Base-by-base conservation (phyloP, 2,113 vertebrate genomes). In the Solea senegalensis region DNA sequence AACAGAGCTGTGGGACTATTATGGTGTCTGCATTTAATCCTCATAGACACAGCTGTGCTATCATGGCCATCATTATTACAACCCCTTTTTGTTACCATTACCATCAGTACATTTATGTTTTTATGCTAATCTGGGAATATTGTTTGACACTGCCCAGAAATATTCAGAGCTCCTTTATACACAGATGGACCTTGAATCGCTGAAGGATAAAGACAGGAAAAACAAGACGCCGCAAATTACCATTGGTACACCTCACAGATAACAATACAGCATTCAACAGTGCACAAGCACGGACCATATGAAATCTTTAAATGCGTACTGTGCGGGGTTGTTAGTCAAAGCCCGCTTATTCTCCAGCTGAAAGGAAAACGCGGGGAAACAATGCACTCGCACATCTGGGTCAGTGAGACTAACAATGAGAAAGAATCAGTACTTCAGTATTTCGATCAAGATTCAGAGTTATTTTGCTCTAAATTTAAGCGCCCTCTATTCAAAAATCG, bases 331-430 rank as follows among this genome's bases (percentile, higher is more conserved):
- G 72, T 82, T 86, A 78, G 76, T 82, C 86, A 84, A 86, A 65
- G 87, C 69, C 65, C 76, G 65, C 72, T 56, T 66, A 69, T 81
- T 86, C 64, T 68, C n/a, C 48, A 21, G 70, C 72, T 80, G 66
- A 82, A 88, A 82, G 72, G 39, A 21, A 65, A 64, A 66, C 3
- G 21, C 21, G 21, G 21, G 34, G 72, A 83, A 84, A 87, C 79
- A 87, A 91, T 88, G 86, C 79, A 69, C 84, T 84, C 71, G 86
- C 79, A 69, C 84, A 83, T 69, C 79, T 87, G 80, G 74, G 80
- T 86, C 90, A 84, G 69, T 34, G 52, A 43, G 49, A 74, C 55
- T 82, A 62, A 49, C 78, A 48, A 48, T 57, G 67, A 65, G 78
- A 82, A 78, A 78, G 74, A 87, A 72, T 83, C 3, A n/a, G n/a